These are phyloP conservation scores for Aphaenogaster floridana DNA, from an alignment of 1,140 invertebrate species.

Conservation along the genomic window DNA sequence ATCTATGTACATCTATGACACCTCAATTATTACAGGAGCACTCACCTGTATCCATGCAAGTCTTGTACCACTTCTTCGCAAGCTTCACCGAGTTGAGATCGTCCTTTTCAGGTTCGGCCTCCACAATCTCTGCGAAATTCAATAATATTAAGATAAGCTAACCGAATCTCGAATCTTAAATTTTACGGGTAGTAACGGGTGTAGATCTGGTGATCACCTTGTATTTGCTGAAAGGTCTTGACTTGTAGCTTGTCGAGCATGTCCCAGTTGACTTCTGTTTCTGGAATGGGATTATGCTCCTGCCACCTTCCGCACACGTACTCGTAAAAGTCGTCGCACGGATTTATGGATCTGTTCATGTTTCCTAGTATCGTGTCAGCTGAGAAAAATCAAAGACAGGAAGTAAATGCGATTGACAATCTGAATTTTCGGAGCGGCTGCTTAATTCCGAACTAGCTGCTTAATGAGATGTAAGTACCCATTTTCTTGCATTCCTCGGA, in stretches of 20 bases:
- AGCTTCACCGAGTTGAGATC: constrained; percentile 69
- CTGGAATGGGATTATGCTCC: constrained; percentile 10
- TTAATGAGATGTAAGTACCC: constrained; percentile 39
- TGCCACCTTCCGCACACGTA: constrained; percentile 64
- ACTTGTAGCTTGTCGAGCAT: not conserved
- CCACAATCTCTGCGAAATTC: constrained; percentile 65
- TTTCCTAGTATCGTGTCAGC: constrained; percentile 16
- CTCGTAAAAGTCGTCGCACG: constrained; percentile 70
- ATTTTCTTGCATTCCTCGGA: constrained; percentile 46
- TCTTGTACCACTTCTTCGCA: constrained; percentile 71
- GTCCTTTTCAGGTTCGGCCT: not conserved
- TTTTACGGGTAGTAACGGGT: not conserved
- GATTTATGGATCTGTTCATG: constrained; percentile 51
- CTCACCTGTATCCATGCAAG: constrained; percentile 72
- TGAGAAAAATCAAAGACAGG: not conserved
- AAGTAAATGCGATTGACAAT: not conserved
- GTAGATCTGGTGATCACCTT: not conserved
- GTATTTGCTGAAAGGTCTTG: not conserved
- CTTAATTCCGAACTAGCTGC: too few relatives aligned
- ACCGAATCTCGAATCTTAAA: not conserved
- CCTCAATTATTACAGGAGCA: not conserved
- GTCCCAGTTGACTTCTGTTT: not conserved
- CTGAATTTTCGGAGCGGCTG: not conserved
- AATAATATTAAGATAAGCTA: not conserved
- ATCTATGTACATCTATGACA: too few relatives aligned